These are phyloP conservation scores for Cyanoderma ruficeps DNA, from an alignment of 2,113 vertebrate species.

Conservation along the genomic window DNA sequence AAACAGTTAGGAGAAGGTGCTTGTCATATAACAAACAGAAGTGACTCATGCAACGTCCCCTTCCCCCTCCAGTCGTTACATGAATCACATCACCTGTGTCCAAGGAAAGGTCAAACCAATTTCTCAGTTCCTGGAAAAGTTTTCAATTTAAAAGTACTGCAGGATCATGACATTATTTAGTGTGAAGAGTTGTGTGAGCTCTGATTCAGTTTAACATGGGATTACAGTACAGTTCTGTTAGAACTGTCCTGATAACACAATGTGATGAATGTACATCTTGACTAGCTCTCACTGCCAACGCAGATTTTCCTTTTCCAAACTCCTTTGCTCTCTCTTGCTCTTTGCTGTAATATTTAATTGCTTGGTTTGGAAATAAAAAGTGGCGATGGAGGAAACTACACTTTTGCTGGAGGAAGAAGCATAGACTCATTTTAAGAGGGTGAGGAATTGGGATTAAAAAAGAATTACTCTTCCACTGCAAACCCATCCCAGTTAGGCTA, in stretches of 20 bases:
- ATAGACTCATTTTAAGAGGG: neutral
- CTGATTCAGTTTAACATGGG: neutral
- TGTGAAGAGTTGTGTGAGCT: neutral
- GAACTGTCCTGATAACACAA: neutral
- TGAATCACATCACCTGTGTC: constrained; percentile 17
- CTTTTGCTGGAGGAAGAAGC: neutral
- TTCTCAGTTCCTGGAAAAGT: neutral
- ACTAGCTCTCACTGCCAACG: neutral
- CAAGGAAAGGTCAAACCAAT: constrained; percentile 5
- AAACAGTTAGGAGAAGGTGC: neutral
- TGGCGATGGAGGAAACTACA: neutral
- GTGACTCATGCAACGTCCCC: neutral
- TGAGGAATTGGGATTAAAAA: neutral
- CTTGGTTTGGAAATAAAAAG: neutral
- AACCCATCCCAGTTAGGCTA: neutral
- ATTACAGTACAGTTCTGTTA: neutral
- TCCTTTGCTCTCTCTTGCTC: neutral
- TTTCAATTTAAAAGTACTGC: constrained; percentile 5
- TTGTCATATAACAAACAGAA: neutral
- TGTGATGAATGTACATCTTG: neutral
- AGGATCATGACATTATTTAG: neutral
- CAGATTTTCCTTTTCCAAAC: neutral
- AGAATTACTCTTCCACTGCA: neutral
- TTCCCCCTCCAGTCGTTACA: neutral
- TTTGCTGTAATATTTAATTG: neutral